phyloP scores from a whole-genome alignment of 2,113 vertebrate species.

The Muscicapa adusta region DNA sequence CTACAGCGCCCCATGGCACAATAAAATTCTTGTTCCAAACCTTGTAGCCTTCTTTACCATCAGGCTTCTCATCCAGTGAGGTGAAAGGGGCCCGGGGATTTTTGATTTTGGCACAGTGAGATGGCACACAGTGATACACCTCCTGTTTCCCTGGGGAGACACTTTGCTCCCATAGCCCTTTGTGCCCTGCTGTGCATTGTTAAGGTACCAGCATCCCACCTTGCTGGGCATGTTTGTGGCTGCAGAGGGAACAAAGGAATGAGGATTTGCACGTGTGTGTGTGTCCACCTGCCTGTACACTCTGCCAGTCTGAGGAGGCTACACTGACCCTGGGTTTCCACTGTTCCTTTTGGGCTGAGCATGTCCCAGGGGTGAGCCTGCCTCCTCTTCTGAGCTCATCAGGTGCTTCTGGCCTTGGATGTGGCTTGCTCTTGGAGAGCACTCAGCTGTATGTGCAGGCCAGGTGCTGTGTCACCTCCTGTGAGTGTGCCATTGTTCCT shows the following conservation, averaged over 20 bases:
- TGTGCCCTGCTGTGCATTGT: neutral
- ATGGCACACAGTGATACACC: neutral
- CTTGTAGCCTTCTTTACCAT: neutral
- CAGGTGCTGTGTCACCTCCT: neutral
- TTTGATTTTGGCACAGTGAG: neutral
- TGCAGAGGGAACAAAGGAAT: neutral
- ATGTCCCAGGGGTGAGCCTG: neutral
- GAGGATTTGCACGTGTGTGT: neutral
- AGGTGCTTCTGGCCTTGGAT: neutral
- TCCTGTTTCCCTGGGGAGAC: neutral
- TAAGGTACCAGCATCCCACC: neutral
- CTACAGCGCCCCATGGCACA: neutral
- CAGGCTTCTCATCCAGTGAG: neutral
- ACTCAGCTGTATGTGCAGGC: rapidly evolving
- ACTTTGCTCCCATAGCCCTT: rapidly evolving
- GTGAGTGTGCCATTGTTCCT: rapidly evolving
- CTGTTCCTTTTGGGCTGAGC: neutral
- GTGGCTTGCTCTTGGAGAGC: neutral
- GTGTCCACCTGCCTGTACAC: rapidly evolving
- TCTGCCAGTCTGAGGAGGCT: neutral
- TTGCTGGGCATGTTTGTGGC: neutral
- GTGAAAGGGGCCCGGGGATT: neutral
- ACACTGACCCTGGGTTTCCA: neutral
- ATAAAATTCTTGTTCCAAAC: neutral
- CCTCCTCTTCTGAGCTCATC: neutral